Conservation (phyloP, 2,113 vertebrate genomes). For the Ammospiza caudacuta region DNA sequence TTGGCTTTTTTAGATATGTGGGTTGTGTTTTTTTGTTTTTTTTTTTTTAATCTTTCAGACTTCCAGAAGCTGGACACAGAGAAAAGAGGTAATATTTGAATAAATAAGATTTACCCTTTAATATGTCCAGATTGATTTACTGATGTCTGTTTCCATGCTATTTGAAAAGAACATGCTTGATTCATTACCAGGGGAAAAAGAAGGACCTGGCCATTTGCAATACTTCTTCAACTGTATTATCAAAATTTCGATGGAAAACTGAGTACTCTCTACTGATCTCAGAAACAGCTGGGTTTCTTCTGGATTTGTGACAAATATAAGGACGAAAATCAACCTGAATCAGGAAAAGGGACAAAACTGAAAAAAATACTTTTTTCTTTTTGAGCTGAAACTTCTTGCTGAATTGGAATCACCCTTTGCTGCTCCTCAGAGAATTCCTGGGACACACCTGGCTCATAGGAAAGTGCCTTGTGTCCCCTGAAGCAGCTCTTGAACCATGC, state of each 20-base stretch:
- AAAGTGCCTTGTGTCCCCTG: neutral
- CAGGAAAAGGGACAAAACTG: neutral
- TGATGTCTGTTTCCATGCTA: neutral
- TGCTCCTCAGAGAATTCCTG: neutral
- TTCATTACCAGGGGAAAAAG: neutral
- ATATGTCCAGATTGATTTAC: neutral
- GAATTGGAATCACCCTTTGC: neutral
- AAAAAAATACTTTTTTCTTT: neutral
- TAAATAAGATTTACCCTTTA: neutral
- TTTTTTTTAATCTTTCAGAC: neutral
- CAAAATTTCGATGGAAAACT: neutral
- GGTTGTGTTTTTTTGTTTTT: no score
- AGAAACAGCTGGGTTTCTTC: neutral
- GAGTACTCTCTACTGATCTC: neutral
- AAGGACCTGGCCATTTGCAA: neutral
- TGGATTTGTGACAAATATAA: neutral
- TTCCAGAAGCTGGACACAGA: neutral
- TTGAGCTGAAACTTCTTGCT: neutral
- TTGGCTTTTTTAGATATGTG: neutral
- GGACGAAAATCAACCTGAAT: neutral
- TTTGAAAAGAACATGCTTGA: neutral
- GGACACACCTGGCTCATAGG: neutral
- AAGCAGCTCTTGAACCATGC: neutral
- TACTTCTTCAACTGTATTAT: neutral
- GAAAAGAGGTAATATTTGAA: neutral